Percentiles rank a stretch among this genome's conserved stretches.
Evolutionary conservation across 2,113 vertebrate genomes (phyloP).

Genomic region (Bagarius yarrelli): DNA sequence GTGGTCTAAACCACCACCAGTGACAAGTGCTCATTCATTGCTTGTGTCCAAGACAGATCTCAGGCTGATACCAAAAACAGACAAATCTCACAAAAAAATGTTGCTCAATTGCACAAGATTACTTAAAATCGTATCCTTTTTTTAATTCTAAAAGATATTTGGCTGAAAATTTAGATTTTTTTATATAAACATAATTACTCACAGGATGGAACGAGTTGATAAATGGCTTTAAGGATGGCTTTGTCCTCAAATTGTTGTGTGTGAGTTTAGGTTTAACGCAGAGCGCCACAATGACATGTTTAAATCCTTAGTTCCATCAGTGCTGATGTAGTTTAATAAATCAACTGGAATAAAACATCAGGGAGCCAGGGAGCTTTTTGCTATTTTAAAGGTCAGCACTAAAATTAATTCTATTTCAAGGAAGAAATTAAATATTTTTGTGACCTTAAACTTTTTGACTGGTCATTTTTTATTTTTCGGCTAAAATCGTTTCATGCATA

Average conservation of each 20-base stretch:
- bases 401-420: slow-evolving; percentile 61
- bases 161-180: slow-evolving; percentile 23
- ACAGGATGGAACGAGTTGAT: neutral
- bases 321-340: slow-evolving; percentile 59
- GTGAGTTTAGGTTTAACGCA: neutral
- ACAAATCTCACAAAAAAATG: slow-evolving; percentile 16
- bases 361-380: slow-evolving; percentile 37
- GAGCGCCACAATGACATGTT: slow-evolving; percentile 46
- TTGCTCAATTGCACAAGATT: slow-evolving; percentile 3
- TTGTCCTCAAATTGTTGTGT: neutral
- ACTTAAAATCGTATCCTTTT: slow-evolving; percentile 4
- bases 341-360: slow-evolving; percentile 60
- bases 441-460: slow-evolving; percentile 5
- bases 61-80: neutral
- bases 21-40: neutral
- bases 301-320: slow-evolving; percentile 51
- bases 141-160: slow-evolving; percentile 28
- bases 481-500: neutral
- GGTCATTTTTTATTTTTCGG: neutral
- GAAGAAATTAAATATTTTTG: slow-evolving; percentile 25
- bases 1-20: too few relatives aligned
- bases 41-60: neutral
- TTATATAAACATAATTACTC: slow-evolving; percentile 23
- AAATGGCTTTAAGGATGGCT: too few relatives aligned
- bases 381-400: slow-evolving; percentile 63